Evolutionary conservation across 2,797 vertebrate species (phyloP).

Genomic region (Halcyon chelicuti): DNA sequence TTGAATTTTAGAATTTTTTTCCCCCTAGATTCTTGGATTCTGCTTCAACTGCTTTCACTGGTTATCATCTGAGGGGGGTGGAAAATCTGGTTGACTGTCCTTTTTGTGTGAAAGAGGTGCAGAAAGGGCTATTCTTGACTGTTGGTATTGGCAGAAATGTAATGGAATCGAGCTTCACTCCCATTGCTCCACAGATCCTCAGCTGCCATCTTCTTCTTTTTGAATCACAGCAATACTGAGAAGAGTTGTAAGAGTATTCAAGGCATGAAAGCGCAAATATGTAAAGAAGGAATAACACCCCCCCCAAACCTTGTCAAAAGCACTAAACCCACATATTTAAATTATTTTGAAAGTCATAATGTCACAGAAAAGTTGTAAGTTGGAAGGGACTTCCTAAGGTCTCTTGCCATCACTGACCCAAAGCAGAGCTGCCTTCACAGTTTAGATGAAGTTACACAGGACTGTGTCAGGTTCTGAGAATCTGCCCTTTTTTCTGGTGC

Average conservation of each 20-base stretch:
- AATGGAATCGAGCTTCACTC: not conserved
- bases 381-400: not conserved
- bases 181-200: not conserved
- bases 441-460: not conserved
- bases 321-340: not conserved
- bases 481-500: not conserved
- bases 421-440: not conserved
- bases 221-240: not conserved
- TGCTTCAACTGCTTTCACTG: not conserved
- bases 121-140: not conserved
- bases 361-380: not conserved
- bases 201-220: not conserved
- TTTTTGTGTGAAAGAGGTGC: not conserved
- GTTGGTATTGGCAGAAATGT: not conserved
- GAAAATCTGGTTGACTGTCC: rapidly evolving
- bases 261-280: not conserved
- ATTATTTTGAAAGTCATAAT: not conserved
- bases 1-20: not conserved
- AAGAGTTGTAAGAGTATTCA: not conserved
- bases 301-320: not conserved
- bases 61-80: not conserved
- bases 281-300: not conserved
- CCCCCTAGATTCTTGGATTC: not conserved
- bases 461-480: not conserved
- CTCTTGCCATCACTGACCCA: not conserved